Conservation (phyloP, 2,797 vertebrate genomes). For the Acanthornis magna region DNA sequence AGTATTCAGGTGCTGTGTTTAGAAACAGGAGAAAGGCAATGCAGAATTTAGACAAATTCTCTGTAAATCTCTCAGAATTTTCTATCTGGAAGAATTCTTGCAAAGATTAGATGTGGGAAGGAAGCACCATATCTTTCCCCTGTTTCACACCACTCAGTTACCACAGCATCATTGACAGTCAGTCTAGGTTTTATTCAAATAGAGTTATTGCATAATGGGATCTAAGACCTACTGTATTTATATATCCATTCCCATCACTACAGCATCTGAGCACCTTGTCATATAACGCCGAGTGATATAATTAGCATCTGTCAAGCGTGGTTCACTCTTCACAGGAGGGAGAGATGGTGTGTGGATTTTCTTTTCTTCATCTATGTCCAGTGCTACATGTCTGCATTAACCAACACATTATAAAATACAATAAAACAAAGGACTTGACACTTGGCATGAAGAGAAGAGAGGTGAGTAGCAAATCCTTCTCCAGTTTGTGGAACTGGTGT, state of each 20-base stretch:
- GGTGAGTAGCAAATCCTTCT: neutral
- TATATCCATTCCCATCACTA: neutral
- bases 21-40: neutral
- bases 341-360: neutral
- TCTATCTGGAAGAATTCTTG: neutral
- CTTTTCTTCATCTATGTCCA: neutral
- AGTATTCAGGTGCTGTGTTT: constrained; percentile 8
- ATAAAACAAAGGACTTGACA: neutral
- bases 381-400: neutral
- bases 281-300: neutral
- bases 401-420: neutral
- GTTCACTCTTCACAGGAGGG: neutral
- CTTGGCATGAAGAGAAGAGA: neutral
- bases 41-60: neutral
- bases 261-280: neutral
- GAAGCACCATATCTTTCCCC: neutral
- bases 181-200: constrained; percentile 19
- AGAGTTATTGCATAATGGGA: neutral
- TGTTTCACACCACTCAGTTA: neutral
- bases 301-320: neutral
- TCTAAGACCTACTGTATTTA: neutral
- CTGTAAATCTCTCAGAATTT: neutral
- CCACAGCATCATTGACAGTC: neutral
- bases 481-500: neutral
- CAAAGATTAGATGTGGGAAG: neutral